phyloP scores from a whole-genome alignment of 2,888 invertebrate species.

The Brachyptera putata region DNA sequence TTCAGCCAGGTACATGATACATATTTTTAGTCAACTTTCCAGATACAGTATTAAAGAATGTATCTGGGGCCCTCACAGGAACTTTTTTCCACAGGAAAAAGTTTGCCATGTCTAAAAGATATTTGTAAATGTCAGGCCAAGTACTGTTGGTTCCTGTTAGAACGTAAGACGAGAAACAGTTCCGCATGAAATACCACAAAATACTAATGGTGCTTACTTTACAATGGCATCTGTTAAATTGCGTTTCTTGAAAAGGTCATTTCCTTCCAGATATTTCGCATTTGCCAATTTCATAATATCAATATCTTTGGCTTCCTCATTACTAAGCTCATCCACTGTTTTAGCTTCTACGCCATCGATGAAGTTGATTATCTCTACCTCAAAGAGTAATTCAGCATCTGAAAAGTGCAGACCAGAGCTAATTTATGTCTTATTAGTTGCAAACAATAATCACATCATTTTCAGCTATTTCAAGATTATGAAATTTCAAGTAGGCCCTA shows the following conservation, averaged over 20 bases:
- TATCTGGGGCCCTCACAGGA: too few species aligned
- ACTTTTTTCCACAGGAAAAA: too few species aligned
- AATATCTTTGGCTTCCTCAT: conserved; percentile 58
- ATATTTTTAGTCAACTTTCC: too few species aligned
- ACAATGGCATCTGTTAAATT: conserved; percentile 42
- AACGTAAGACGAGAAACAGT: too few species aligned
- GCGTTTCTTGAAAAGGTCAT: conserved; percentile 53
- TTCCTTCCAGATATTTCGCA: conserved; percentile 60
- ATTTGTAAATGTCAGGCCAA: too few species aligned
- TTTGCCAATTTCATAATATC: conserved; percentile 55
- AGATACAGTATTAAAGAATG: too few species aligned
- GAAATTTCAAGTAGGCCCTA: background rate
- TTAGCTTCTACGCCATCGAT: conserved; percentile 50
- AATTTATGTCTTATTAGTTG: background rate
- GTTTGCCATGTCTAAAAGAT: too few species aligned
- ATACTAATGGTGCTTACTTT: too few species aligned
- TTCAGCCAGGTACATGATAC: too few species aligned
- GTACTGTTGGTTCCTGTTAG: too few species aligned
- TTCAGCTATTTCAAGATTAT: background rate
- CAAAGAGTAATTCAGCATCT: conserved; percentile 63
- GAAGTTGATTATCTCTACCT: conserved; percentile 64
- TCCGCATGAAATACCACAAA: too few species aligned
- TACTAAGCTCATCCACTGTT: conserved; percentile 46
- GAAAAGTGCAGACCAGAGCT: background rate
- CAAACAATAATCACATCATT: too few species aligned